Evolutionary conservation across 2,888 invertebrate species (phyloP).

Genomic region (Parnassius orleans): DNA sequence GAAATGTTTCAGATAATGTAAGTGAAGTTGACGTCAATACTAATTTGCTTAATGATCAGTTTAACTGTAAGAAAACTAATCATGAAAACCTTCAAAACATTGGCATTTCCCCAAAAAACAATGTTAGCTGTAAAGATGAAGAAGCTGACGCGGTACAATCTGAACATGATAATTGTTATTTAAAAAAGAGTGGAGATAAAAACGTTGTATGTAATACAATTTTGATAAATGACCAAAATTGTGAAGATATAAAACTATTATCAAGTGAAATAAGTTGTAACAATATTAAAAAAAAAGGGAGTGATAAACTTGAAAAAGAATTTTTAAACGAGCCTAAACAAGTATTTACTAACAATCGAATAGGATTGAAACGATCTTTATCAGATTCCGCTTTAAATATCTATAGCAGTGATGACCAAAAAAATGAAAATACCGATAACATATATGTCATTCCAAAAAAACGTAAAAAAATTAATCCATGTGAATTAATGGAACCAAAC

Average conservation of each 20-base stretch:
- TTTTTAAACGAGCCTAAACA: constrained; percentile 17
- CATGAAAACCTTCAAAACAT: background rate
- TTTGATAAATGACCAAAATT: background rate
- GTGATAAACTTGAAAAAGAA: background rate
- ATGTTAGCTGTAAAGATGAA: background rate
- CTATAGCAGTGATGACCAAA: constrained; percentile 11
- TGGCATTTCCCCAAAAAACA: background rate
- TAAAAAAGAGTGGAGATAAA: background rate
- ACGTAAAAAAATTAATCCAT: constrained; percentile 46
- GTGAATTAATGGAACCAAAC: constrained; percentile 42
- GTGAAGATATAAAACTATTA: background rate
- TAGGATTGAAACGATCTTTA: constrained; percentile 59
- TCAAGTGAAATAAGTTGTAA: constrained; percentile 1
- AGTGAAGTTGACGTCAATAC: background rate
- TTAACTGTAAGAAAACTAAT: background rate
- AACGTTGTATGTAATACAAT: background rate
- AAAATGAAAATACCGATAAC: constrained; percentile 1
- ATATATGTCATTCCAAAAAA: constrained; percentile 40
- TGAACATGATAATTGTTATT: background rate
- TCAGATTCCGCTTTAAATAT: constrained; percentile 62
- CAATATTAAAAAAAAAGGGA: constrained; percentile 1
- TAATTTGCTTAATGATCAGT: constrained; percentile 1
- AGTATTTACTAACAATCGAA: constrained; percentile 29
- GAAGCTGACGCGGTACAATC: background rate
- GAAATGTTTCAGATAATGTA: background rate